Evolutionary conservation across 2,797 vertebrate genomes (phyloP).

Genomic region (Dermochelys coriacea): DNA sequence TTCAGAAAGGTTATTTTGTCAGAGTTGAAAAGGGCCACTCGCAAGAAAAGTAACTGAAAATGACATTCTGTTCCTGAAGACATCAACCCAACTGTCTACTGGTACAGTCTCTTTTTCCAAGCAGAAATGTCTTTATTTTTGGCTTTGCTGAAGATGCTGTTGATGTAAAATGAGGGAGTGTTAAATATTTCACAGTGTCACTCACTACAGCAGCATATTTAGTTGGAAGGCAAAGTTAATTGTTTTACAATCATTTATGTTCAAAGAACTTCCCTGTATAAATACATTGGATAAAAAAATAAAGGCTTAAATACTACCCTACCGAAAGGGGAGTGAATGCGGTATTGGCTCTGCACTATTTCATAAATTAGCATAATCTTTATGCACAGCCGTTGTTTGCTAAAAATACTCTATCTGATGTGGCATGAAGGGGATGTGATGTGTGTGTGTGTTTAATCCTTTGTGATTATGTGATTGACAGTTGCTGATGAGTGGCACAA

Average conservation of each 20-base stretch:
- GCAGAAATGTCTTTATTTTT: not conserved
- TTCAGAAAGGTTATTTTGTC: slow-evolving; percentile 56
- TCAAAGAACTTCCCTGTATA: slow-evolving; percentile 46
- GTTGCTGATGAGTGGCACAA: slow-evolving; percentile 74
- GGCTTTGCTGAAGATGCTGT: not conserved
- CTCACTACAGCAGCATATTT: slow-evolving; percentile 28
- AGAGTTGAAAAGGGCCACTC: slow-evolving; percentile 23
- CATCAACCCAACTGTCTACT: not conserved
- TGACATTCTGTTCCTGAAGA: slow-evolving; percentile 44
- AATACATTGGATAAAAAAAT: slow-evolving; percentile 9
- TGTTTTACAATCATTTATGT: slow-evolving; percentile 33
- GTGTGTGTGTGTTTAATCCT: not conserved
- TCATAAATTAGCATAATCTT: slow-evolving; percentile 37
- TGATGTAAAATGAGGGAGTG: slow-evolving; percentile 4
- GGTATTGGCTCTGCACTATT: slow-evolving; percentile 28
- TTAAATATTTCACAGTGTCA: slow-evolving; percentile 58
- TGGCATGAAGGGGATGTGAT: not conserved
- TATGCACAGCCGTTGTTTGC: not conserved
- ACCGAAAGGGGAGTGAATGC: slow-evolving; percentile 24
- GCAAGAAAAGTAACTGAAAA: slow-evolving; percentile 49
- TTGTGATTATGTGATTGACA: slow-evolving; percentile 23
- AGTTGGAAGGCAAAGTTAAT: slow-evolving; percentile 33
- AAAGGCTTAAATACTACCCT: slow-evolving; percentile 45
- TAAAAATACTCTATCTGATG: not conserved
- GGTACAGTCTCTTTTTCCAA: not conserved